phyloP scores from a whole-genome alignment of 2,113 vertebrate species.

The Eptesicus fuscus region DNA sequence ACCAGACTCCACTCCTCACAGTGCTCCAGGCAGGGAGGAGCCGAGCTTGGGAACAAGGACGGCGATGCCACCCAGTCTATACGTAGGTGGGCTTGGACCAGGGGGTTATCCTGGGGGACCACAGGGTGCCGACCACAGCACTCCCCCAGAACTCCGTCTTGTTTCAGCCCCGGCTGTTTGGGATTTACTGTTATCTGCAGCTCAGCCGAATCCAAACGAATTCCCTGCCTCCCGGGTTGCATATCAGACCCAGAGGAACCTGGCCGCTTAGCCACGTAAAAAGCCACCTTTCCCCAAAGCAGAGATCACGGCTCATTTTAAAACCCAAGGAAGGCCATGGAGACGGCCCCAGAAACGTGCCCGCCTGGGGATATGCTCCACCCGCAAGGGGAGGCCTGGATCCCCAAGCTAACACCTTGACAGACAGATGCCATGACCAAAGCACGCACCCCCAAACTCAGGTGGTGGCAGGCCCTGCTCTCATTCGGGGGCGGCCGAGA shows the following conservation, averaged over 20 bases:
- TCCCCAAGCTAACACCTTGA: background rate
- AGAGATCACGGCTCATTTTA: background rate
- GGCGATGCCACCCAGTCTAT: background rate
- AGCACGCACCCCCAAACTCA: background rate
- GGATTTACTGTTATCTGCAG: background rate
- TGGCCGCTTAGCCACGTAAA: background rate
- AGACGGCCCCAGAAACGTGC: background rate
- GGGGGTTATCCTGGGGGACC: background rate
- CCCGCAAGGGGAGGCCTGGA: background rate
- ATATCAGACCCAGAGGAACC: background rate
- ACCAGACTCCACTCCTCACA: background rate
- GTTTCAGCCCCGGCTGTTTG: background rate
- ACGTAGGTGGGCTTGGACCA: background rate
- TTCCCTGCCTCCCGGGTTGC: background rate
- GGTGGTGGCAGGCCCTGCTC: background rate
- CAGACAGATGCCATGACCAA: background rate
- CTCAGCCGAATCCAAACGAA: background rate
- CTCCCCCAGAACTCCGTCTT: background rate
- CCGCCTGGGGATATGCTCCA: rapidly evolving
- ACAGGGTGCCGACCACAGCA: background rate
- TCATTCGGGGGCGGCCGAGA: background rate
- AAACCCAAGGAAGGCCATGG: background rate
- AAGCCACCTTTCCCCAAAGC: background rate
- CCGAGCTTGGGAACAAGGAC: background rate
- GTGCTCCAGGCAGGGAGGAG: background rate